These are phyloP conservation scores for Dasyornis broadbenti DNA, from an alignment of 2,113 vertebrate species.

Conservation along the genomic window DNA sequence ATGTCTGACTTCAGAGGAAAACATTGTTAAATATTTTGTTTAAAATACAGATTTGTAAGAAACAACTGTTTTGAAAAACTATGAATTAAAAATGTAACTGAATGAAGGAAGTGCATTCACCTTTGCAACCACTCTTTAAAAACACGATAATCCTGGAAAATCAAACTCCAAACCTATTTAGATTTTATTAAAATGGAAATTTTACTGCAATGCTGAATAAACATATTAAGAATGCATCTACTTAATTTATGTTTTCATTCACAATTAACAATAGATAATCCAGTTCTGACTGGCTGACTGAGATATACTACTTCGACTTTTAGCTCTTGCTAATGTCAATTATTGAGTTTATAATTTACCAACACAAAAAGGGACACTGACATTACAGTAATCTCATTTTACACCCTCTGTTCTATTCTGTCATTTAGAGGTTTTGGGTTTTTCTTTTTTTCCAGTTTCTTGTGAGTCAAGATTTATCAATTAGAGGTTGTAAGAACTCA, in stretches of 20 bases:
- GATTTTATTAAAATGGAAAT: neutral
- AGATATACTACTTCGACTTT: neutral
- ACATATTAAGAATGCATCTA: conserved; percentile 15
- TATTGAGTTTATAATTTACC: neutral
- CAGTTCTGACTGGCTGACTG: neutral
- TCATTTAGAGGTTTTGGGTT: neutral
- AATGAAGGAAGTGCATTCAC: conserved; percentile 20
- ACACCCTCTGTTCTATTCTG: neutral
- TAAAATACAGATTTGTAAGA: conserved; percentile 36
- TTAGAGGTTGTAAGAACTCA: conserved; percentile 4
- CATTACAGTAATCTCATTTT: conserved; percentile 18
- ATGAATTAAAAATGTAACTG: neutral
- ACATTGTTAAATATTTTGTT: conserved; percentile 35
- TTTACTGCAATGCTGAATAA: neutral
- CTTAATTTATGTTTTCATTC: conserved; percentile 12
- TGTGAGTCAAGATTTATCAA: conserved; percentile 34
- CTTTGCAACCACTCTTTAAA: neutral
- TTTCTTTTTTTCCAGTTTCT: conserved; percentile 20
- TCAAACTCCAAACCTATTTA: neutral
- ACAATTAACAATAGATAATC: conserved; percentile 16
- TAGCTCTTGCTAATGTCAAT: neutral
- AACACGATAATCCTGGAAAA: conserved; percentile 26
- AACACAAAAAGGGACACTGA: neutral
- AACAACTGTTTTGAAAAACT: conserved; percentile 4
- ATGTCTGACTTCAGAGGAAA: conserved; percentile 47